Percentiles rank a stretch among this genome's conserved stretches.
phyloP scores from a whole-genome alignment of 2,888 invertebrate genomes.

The Himalopsyche kuldschensis region DNA sequence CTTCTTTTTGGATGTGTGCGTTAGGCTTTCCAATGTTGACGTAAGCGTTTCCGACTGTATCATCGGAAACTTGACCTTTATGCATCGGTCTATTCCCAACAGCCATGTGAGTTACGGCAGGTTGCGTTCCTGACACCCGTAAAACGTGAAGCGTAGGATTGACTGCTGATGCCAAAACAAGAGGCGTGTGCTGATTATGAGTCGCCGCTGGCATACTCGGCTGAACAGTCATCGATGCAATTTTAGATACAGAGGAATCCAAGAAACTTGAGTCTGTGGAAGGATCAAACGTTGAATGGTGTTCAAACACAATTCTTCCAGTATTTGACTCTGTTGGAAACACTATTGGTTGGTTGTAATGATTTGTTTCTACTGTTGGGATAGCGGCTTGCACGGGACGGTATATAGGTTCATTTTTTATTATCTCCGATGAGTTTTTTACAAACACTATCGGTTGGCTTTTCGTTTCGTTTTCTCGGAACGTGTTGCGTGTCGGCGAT shows the following conservation, averaged over 20 bases:
- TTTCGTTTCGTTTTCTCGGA: conserved; percentile 35
- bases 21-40: conserved; percentile 52
- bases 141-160: conserved; percentile 37
- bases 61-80: conserved; percentile 50
- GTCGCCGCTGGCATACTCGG: not conserved
- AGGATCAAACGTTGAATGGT: conserved; percentile 33
- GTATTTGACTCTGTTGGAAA: conserved; percentile 33
- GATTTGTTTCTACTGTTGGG: conserved; percentile 3
- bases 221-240: not conserved
- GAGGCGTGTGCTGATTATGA: conserved; percentile 7
- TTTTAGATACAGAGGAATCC: not conserved
- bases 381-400: not conserved
- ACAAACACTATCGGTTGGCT: conserved; percentile 25
- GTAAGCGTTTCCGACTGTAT: conserved; percentile 48
- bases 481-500: conserved; percentile 38
- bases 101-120: conserved; percentile 38
- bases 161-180: conserved; percentile 22
- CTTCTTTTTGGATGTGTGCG: conserved; percentile 47
- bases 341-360: conserved; percentile 22
- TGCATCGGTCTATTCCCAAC: conserved; percentile 44
- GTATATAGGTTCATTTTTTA: not conserved
- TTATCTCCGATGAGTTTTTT: conserved; percentile 23
- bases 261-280: not conserved
- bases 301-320: conserved; percentile 37
- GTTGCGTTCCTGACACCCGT: conserved; percentile 39